Percentiles rank a stretch among this genome's conserved stretches.
phyloP scores from a whole-genome alignment of 2,113 vertebrate genomes.

The Sialia sialis region DNA sequence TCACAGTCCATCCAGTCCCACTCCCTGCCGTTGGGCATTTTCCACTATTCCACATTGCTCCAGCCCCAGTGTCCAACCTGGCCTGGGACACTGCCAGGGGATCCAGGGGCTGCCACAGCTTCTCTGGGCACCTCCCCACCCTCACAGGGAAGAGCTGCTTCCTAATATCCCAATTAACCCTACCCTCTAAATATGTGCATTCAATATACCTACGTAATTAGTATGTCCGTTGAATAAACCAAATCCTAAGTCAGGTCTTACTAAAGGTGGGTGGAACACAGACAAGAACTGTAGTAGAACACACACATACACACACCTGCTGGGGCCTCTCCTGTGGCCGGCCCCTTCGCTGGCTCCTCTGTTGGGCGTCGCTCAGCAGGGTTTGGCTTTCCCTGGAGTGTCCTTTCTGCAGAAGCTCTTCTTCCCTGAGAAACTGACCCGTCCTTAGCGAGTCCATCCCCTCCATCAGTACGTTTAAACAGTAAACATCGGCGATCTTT shows the following conservation, averaged over 20 bases:
- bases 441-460: neutral
- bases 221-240: neutral
- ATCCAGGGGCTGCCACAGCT: neutral
- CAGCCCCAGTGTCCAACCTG: fast-evolving
- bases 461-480: neutral
- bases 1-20: neutral
- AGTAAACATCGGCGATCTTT: neutral
- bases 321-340: neutral
- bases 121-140: fast-evolving
- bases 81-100: neutral
- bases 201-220: neutral
- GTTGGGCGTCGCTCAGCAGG: neutral
- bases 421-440: neutral
- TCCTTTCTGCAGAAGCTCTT: neutral
- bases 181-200: neutral
- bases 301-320: neutral
- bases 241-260: neutral
- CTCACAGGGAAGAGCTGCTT: neutral
- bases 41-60: fast-evolving
- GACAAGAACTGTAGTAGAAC: neutral
- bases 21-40: neutral
- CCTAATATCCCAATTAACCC: neutral
- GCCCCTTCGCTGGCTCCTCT: neutral
- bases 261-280: neutral
- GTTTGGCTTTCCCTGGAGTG: no score